Evolutionary conservation across 2,113 vertebrate genomes (phyloP).

Genomic region (Saimiri boliviensis): DNA sequence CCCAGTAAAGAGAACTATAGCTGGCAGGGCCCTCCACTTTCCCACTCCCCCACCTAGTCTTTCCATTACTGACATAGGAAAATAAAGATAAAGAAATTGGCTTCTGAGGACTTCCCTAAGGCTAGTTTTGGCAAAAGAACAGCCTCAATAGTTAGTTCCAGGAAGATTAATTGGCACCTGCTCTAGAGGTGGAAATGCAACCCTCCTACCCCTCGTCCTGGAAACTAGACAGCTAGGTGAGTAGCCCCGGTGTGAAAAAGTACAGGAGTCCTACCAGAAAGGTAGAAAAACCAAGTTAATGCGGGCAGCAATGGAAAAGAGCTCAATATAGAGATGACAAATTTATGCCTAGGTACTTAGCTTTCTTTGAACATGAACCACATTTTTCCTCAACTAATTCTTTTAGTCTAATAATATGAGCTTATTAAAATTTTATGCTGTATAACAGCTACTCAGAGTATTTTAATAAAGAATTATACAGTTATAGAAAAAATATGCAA

Average conservation of each 20-base stretch:
- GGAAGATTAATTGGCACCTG: background rate
- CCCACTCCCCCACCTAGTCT: background rate
- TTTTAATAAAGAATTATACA: conserved; percentile 4
- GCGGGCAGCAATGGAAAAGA: background rate
- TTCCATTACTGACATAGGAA: background rate
- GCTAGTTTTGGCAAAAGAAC: background rate
- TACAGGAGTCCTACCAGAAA: background rate
- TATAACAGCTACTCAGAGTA: background rate
- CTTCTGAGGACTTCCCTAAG: background rate
- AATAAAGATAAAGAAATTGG: conserved; percentile 17
- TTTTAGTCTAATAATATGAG: conserved; percentile 44
- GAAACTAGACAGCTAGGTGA: background rate
- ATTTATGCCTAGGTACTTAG: background rate
- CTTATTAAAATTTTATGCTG: conserved; percentile 54
- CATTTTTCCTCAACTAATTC: conserved; percentile 28
- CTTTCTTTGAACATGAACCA: background rate
- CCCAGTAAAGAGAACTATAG: background rate
- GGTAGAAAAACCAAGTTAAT: background rate
- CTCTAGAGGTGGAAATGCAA: background rate
- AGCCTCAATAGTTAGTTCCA: background rate
- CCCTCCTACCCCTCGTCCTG: background rate
- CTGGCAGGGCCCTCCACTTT: background rate
- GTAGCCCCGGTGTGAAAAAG: background rate
- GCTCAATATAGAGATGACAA: background rate
- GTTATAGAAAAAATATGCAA: background rate